A percentile compares a stretch with the other conserved stretches of the same genome.
Conservation (phyloP, 2,113 vertebrate species). For the Benitochromis conjunctus region DNA sequence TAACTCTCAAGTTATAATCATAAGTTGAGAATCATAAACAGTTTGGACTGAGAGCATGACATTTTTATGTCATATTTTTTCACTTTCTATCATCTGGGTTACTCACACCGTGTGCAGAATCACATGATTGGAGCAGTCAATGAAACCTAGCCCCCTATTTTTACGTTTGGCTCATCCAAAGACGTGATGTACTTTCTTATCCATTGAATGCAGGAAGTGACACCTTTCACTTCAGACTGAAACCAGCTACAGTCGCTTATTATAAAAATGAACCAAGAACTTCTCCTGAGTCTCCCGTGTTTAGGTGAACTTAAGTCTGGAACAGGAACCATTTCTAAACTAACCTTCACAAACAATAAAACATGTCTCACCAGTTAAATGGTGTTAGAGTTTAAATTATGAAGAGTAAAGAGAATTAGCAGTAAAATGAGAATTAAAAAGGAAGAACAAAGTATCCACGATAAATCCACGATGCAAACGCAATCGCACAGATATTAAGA, state of each 20-base stretch:
- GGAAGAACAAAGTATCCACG: not conserved
- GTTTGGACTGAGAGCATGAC: not conserved
- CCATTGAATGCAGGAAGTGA: constrained; percentile 25
- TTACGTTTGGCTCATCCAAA: not conserved
- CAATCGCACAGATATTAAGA: not conserved
- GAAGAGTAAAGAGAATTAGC: not conserved
- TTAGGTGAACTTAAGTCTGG: not conserved
- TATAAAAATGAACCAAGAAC: not conserved
- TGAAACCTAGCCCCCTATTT: not conserved
- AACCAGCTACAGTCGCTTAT: not conserved
- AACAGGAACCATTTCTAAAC: not conserved
- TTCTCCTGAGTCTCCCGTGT: not conserved
- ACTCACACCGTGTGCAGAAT: not conserved
- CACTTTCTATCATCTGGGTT: not conserved
- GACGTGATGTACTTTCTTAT: rapidly evolving
- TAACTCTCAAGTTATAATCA: not conserved
- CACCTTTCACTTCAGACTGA: constrained; percentile 39
- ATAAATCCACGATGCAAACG: not conserved
- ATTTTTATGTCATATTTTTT: not conserved
- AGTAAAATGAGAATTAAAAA: not conserved
- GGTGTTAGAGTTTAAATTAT: not conserved
- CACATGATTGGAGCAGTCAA: not conserved
- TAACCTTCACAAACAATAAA: not conserved
- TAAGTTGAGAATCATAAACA: not conserved
- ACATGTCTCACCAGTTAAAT: not conserved